Evolutionary conservation across 2,113 vertebrate genomes (phyloP).

Genomic region (Strix aluco): DNA sequence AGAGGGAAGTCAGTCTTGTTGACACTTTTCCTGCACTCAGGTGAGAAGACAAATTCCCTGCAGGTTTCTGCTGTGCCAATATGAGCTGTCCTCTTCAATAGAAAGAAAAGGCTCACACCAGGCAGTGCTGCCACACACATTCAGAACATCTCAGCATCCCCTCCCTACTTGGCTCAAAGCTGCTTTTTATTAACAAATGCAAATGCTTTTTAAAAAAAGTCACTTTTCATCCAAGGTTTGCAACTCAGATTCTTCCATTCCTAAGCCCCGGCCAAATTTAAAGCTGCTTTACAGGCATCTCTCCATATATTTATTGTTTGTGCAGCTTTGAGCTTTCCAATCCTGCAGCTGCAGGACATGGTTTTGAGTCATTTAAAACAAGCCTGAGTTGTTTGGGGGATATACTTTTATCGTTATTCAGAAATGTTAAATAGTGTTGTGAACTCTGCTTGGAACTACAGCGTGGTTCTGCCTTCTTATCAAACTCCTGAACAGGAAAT

Average conservation of each 20-base stretch:
- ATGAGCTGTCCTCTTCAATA: not conserved
- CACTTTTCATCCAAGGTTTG: conserved; percentile 50
- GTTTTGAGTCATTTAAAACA: conserved; percentile 15
- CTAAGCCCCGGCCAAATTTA: conserved; percentile 43
- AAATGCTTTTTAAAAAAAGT: not conserved
- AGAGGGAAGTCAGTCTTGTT: not conserved
- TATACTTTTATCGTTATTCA: not conserved
- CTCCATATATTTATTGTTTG: conserved; percentile 58
- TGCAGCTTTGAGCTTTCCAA: conserved; percentile 38
- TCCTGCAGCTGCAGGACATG: conserved; percentile 52
- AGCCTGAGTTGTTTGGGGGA: not conserved
- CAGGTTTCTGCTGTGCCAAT: not conserved
- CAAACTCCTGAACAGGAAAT: conserved; percentile 22
- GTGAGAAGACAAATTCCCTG: not conserved
- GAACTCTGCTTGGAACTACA: not conserved
- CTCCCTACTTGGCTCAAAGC: not conserved
- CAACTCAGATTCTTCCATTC: conserved; percentile 1
- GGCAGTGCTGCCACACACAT: not conserved
- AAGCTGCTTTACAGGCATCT: conserved; percentile 52
- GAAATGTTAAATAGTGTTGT: not conserved
- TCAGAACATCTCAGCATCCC: not conserved
- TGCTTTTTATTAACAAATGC: conserved; percentile 47
- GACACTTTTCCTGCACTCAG: not conserved
- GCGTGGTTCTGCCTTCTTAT: not conserved
- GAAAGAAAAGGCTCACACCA: not conserved